Base-by-base conservation (phyloP, 2,888 invertebrate genomes). In the Netelia melanura region DNA sequence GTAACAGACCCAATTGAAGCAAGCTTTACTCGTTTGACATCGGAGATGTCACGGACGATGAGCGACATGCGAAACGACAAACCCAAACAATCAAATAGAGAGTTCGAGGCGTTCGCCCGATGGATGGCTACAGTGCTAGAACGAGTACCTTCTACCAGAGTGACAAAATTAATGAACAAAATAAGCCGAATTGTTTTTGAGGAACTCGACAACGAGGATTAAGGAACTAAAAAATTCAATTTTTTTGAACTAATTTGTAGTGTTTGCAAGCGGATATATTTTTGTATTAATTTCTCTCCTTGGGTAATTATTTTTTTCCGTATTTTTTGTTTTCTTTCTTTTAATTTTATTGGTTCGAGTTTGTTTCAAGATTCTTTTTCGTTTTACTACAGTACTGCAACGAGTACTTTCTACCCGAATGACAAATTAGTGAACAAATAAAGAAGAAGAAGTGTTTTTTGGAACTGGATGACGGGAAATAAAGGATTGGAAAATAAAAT, bases 131-230 rank as follows among this genome's bases (percentile, higher is more conserved):
- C 52, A 52, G 52, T 52, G 52, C 52, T 52, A 14, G 11, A 52
- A 52, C 14, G 52, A 52, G 14, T 52, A 52, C 52, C 52, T 11
- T 10, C 52, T 52, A 10, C 52, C 52, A 0, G 52, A 52, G 52
- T 52, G 14, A 52, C 52, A 14, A 52, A 52, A 52, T 52, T 52
- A 52, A 52, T 2, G 52, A 14, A 52, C 14, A 52, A 14, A 52
- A 52, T 52, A 52, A 52, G 52, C 52, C 52, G 52, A 52, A 52
- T 52, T 2, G 52, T 52, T 52, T 52, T 52, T 52, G 52, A 52
- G 52, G 52, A 52, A 52, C 14, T 52, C 2, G 11, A 52, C 9
- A 6, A 52, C 10, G 52, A 6, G 14, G 9, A 10, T 3, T 52
- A 52, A 52, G 6, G 52, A 6, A 52, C 9, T 52, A 9, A 6